These are phyloP conservation scores for honey bee (Apis mellifera) DNA, from an alignment of 1,140 invertebrate species.

Conservation along the genomic window DNA sequence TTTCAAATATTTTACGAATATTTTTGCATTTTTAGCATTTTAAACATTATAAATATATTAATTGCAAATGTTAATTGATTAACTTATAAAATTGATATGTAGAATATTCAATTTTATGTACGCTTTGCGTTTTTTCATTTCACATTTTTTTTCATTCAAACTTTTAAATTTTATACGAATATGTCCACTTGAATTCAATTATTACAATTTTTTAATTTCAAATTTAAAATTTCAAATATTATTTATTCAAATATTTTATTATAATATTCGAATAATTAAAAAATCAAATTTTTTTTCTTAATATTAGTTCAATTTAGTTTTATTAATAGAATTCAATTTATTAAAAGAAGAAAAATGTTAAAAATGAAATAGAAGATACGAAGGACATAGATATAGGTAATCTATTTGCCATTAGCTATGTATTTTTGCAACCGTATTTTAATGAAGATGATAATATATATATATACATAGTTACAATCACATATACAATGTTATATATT, in stretches of 20 bases:
- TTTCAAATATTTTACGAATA: slow-evolving; percentile 18
- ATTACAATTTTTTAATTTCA: not conserved
- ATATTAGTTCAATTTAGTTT: not conserved
- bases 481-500: slow-evolving; percentile 67
- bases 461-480: slow-evolving; percentile 71
- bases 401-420: not conserved
- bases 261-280: not conserved
- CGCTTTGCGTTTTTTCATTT: not conserved
- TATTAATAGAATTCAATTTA: not conserved
- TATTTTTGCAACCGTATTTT: slow-evolving; percentile 61
- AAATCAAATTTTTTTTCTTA: too few species aligned
- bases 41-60: not conserved
- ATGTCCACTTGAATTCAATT: too few species aligned
- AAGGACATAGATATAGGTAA: not conserved
- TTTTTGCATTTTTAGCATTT: not conserved
- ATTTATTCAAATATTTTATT: too few species aligned
- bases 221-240: not conserved
- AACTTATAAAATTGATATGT: not conserved
- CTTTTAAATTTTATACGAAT: not conserved
- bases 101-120: not conserved
- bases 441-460: slow-evolving; percentile 66
- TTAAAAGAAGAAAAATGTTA: not conserved
- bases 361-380: not conserved
- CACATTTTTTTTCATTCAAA: not conserved
- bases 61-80: not conserved